phyloP scores from a whole-genome alignment of 2,113 vertebrate species.

The Archocentrus centrarchus region DNA sequence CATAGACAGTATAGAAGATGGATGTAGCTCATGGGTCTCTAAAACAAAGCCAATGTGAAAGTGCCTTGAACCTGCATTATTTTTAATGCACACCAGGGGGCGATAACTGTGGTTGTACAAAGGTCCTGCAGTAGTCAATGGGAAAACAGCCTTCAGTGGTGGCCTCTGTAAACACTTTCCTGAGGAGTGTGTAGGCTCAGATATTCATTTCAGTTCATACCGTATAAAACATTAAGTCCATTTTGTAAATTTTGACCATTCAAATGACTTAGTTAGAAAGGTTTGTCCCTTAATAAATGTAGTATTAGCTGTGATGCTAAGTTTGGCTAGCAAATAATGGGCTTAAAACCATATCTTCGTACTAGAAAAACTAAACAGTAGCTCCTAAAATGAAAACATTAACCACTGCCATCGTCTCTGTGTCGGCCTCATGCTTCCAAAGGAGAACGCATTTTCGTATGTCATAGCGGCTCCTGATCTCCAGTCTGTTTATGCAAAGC shows the following conservation, averaged over 20 bases:
- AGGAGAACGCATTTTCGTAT: not conserved
- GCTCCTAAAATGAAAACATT: not conserved
- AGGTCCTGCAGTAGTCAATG: too few relatives aligned
- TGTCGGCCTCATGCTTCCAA: not conserved
- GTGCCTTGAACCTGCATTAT: not conserved
- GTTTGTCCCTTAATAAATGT: not conserved
- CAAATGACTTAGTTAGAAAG: not conserved
- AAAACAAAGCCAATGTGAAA: not conserved
- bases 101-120: not conserved
- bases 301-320: not conserved
- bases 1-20: not conserved
- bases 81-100: not conserved
- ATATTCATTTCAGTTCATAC: not conserved
- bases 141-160: not conserved
- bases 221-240: accelerated
- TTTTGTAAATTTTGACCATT: not conserved
- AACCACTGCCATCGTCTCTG: not conserved
- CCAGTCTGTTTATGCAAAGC: conserved; percentile 21
- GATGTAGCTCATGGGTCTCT: not conserved
- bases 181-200: not conserved
- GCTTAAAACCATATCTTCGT: not conserved
- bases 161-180: not conserved
- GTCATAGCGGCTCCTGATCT: not conserved
- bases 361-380: not conserved
- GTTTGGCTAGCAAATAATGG: not conserved